These are phyloP conservation scores for Ptiloglossa arizonensis DNA, from an alignment of 1,140 invertebrate genomes.

Conservation along the genomic window DNA sequence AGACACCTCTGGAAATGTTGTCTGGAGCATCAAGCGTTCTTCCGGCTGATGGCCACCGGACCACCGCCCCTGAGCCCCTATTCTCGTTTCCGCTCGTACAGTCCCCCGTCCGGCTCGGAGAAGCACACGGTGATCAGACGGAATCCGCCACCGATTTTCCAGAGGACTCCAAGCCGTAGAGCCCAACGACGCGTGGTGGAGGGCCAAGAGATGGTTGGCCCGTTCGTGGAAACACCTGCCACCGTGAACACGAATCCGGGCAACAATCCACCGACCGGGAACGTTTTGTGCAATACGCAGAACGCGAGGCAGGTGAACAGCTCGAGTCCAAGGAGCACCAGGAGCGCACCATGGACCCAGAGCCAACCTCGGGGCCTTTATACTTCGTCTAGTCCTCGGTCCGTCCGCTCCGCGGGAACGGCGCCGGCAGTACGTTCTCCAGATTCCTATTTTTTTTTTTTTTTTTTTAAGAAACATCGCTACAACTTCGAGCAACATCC, in stretches of 20 bases:
- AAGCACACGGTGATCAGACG: slow-evolving; percentile 83
- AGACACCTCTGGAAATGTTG: slow-evolving; percentile 99
- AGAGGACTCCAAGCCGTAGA: slow-evolving; percentile 93
- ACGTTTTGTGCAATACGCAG: slow-evolving; percentile 57
- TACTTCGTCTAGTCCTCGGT: slow-evolving; percentile 85
- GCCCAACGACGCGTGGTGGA: slow-evolving; percentile 90
- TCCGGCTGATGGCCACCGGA: slow-evolving; percentile 88
- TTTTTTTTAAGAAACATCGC: neutral
- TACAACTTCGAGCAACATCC: too few species aligned
- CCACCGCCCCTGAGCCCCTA: slow-evolving; percentile 79
- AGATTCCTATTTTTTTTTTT: neutral
- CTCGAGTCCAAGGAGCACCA: slow-evolving; percentile 85
- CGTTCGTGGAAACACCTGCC: slow-evolving; percentile 75
- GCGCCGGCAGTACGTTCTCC: slow-evolving; percentile 75
- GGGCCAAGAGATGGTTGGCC: slow-evolving; percentile 82
- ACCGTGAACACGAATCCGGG: slow-evolving; percentile 46
- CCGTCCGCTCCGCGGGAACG: slow-evolving; percentile 85
- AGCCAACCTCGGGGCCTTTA: slow-evolving; percentile 87
- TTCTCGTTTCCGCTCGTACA: slow-evolving; percentile 86
- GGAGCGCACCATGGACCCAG: slow-evolving; percentile 91
- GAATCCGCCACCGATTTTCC: slow-evolving; percentile 90
- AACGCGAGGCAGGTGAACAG: slow-evolving; percentile 70
- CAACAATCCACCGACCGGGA: slow-evolving; percentile 47
- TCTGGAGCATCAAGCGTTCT: slow-evolving; percentile 99
- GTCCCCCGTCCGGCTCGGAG: slow-evolving; percentile 82